Evolutionary conservation across 1,140 invertebrate species (phyloP).

Genomic region (Potamilus streckersoni): DNA sequence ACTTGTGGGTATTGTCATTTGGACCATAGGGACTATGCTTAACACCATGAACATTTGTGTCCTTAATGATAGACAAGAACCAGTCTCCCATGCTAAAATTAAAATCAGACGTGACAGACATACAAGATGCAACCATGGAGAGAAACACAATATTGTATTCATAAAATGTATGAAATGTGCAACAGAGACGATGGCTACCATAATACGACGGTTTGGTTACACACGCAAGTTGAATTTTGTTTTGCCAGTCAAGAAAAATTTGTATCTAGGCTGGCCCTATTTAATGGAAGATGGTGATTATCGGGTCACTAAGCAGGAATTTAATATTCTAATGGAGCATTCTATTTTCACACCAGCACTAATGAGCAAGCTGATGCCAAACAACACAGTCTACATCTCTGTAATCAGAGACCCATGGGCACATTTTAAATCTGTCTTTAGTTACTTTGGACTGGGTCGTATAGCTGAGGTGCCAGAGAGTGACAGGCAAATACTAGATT

Average conservation of each 20-base stretch:
- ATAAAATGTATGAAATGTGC: slow-evolving; percentile 55
- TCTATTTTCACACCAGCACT: slow-evolving; percentile 40
- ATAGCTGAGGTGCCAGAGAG: slow-evolving; percentile 30
- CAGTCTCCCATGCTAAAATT: too few species aligned
- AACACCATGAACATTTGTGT: too few species aligned
- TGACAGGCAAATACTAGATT: slow-evolving; percentile 33
- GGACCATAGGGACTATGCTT: too few species aligned
- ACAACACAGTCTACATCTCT: slow-evolving; percentile 42
- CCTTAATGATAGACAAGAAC: too few species aligned
- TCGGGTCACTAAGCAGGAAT: slow-evolving; percentile 35
- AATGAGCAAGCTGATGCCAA: slow-evolving; percentile 43
- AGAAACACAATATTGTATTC: slow-evolving; percentile 47
- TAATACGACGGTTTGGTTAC: slow-evolving; percentile 47
- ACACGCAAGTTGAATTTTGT: slow-evolving; percentile 42
- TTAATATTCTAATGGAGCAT: slow-evolving; percentile 50
- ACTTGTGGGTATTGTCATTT: too few species aligned
- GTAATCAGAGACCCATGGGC: slow-evolving; percentile 44
- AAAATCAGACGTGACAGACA: too few species aligned
- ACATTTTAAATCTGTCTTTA: slow-evolving; percentile 43
- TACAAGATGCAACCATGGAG: neutral
- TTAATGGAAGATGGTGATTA: slow-evolving; percentile 37
- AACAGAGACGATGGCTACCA: slow-evolving; percentile 40
- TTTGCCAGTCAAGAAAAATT: slow-evolving; percentile 30
- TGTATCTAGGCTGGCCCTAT: slow-evolving; percentile 58
- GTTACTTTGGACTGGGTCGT: slow-evolving; percentile 38